Conservation (phyloP, 2,888 invertebrate species). For the Magallana nippona region DNA sequence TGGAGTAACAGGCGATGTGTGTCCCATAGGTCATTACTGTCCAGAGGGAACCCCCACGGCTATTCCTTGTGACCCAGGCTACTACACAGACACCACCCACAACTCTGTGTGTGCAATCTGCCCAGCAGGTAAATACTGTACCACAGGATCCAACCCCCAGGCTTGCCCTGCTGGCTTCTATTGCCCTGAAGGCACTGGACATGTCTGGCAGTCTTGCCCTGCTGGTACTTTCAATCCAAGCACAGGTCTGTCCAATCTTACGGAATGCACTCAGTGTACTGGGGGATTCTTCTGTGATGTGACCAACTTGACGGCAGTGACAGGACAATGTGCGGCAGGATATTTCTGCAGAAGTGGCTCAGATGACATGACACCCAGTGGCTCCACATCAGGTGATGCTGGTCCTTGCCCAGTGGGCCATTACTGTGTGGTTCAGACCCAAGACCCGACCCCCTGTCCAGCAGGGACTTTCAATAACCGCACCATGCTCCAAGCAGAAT, state of each 20-base stretch:
- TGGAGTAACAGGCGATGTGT: conserved; percentile 67
- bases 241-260: conserved; percentile 65
- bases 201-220: conserved; percentile 74
- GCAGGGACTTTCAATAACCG: conserved; percentile 76
- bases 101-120: conserved; percentile 68
- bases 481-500: conserved; percentile 61
- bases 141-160: conserved; percentile 66
- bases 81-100: conserved; percentile 66
- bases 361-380: conserved; percentile 66
- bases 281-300: conserved; percentile 75
- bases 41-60: conserved; percentile 70
- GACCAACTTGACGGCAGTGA: conserved; percentile 67
- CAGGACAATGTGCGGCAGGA: conserved; percentile 76
- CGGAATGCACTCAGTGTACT: conserved; percentile 74
- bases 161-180: conserved; percentile 75
- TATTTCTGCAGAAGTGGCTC: conserved; percentile 75
- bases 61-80: conserved; percentile 71
- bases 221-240: conserved; percentile 72
- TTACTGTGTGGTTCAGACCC: conserved; percentile 73
- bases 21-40: conserved; percentile 72
- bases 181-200: conserved; percentile 71
- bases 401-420: conserved; percentile 74
- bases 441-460: conserved; percentile 72
- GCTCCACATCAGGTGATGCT: conserved; percentile 66
- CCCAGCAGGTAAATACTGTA: conserved; percentile 74